Conservation (phyloP, 2,888 invertebrate genomes). For the Euzophera pinguis region DNA sequence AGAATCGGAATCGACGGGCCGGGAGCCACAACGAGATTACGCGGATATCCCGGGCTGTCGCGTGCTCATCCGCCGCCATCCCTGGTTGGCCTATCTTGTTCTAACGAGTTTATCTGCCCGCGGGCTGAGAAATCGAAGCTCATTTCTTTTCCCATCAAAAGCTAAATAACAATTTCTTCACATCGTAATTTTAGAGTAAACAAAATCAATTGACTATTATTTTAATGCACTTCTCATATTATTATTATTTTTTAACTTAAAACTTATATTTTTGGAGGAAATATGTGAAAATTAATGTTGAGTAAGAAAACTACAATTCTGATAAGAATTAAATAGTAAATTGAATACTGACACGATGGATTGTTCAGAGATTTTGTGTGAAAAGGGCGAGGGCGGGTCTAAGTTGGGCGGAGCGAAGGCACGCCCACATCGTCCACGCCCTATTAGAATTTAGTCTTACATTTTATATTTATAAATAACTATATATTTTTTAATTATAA, state of each 20-base stretch:
- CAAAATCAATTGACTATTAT: no score
- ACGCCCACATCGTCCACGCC: slow-evolving; percentile 71
- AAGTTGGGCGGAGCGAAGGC: slow-evolving; percentile 68
- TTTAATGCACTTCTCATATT: not conserved
- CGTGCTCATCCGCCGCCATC: slow-evolving; percentile 44
- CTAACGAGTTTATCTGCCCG: slow-evolving; percentile 78
- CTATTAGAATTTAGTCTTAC: slow-evolving; percentile 58
- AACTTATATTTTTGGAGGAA: no score
- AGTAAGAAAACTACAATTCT: no score
- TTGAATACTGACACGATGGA: slow-evolving; percentile 49
- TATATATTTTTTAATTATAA: slow-evolving; percentile 7
- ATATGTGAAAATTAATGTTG: not conserved
- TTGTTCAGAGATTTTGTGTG: slow-evolving; percentile 56
- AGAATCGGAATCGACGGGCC: slow-evolving; percentile 64
- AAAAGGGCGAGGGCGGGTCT: slow-evolving; percentile 74
- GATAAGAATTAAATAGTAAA: slow-evolving; percentile 23
- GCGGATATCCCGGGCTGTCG: slow-evolving; percentile 57
- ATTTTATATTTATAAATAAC: slow-evolving; percentile 31
- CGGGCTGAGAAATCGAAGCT: slow-evolving; percentile 63
- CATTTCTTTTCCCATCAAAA: slow-evolving; percentile 61
- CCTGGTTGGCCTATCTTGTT: slow-evolving; percentile 58
- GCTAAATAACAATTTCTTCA: slow-evolving; percentile 37
- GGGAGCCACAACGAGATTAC: slow-evolving; percentile 73
- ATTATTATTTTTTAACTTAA: no score
- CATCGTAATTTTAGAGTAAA: not conserved